phyloP scores from a whole-genome alignment of 2,113 vertebrate species.

The Cyphotilapia sp. region DNA sequence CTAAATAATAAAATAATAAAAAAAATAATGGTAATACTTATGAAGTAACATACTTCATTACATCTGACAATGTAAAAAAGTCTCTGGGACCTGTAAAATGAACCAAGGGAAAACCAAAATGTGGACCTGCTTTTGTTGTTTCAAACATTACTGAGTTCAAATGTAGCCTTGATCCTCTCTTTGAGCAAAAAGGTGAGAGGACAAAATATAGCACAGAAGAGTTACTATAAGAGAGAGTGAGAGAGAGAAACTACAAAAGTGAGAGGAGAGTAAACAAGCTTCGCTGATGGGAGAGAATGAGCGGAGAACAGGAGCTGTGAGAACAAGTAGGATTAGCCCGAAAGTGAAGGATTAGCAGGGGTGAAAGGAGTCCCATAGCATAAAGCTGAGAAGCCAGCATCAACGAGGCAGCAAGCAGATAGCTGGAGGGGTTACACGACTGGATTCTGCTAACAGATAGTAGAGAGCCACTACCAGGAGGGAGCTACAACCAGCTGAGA shows the following conservation, averaged over 20 bases:
- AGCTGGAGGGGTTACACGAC: conserved; percentile 31
- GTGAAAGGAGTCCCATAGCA: conserved; percentile 29
- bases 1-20: neutral
- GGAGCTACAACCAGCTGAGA: neutral
- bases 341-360: conserved; percentile 44
- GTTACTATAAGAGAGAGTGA: neutral
- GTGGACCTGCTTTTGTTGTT: neutral
- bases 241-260: neutral
- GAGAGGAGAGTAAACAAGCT: neutral
- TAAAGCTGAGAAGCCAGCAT: conserved; percentile 6
- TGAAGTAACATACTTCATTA: neutral
- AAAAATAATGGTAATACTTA: neutral
- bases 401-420: conserved; percentile 16
- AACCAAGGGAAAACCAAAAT: neutral
- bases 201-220: neutral
- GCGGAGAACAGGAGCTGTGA: neutral
- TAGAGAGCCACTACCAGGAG: neutral
- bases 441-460: conserved; percentile 24
- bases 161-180: neutral
- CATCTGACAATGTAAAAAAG: neutral
- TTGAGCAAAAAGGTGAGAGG: neutral
- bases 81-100: neutral
- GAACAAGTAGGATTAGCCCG: conserved; percentile 35
- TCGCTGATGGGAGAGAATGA: neutral
- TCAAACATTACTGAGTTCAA: neutral